Percentiles rank a stretch among this genome's conserved stretches.
Conservation (phyloP, 2,888 invertebrate species). For the Synergus japonicus region DNA sequence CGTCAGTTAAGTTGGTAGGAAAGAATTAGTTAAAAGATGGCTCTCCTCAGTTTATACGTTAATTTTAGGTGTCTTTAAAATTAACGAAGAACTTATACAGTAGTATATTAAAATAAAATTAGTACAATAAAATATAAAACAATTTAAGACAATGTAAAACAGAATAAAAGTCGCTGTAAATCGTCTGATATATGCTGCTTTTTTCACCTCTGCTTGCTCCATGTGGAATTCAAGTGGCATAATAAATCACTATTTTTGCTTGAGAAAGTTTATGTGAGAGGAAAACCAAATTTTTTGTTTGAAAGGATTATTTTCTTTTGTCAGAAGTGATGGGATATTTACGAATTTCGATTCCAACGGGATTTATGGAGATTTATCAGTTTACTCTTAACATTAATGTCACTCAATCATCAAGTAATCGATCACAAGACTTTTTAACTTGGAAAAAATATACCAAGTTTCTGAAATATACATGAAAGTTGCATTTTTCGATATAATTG, state of each 20-base stretch:
- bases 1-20: no score
- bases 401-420: conserved; percentile 50
- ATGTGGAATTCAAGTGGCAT: not conserved
- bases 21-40: no score
- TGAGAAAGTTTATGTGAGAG: not conserved
- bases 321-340: conserved; percentile 23
- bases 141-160: not conserved
- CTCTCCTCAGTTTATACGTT: no score
- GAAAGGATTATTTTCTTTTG: not conserved
- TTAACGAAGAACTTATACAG: no score
- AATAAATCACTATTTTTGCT: not conserved
- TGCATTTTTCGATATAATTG: not conserved
- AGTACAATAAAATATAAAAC: not conserved
- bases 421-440: conserved; percentile 16
- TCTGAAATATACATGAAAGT: not conserved
- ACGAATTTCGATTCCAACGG: conserved; percentile 42
- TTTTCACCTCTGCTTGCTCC: not conserved
- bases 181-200: not conserved
- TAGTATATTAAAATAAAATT: not conserved
- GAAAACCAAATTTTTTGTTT: not conserved
- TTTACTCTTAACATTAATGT: conserved; percentile 42
- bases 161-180: not conserved
- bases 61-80: no score
- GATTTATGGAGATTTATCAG: not conserved
- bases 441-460: not conserved